phyloP scores from a whole-genome alignment of 2,113 vertebrate species.

The Chionomys nivalis region DNA sequence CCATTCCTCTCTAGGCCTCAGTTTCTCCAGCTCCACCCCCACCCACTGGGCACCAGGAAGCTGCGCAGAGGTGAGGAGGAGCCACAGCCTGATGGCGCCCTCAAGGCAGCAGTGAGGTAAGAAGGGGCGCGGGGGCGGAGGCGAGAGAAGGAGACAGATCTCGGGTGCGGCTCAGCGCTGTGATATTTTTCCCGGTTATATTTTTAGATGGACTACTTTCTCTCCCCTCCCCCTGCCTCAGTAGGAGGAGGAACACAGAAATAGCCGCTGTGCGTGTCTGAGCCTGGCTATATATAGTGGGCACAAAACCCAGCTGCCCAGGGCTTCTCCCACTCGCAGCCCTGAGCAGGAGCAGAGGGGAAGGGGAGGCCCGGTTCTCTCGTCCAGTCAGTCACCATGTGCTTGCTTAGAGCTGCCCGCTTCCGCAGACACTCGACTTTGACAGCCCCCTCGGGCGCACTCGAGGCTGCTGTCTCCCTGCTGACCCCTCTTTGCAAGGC shows the following conservation, averaged over 20 bases:
- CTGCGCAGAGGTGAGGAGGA: background rate
- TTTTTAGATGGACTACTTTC: slow-evolving; percentile 84
- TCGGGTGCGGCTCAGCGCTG: slow-evolving; percentile 37
- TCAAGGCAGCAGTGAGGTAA: slow-evolving; percentile 64
- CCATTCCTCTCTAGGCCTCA: background rate
- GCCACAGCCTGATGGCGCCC: background rate
- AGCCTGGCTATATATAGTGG: slow-evolving; percentile 71
- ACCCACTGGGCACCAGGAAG: background rate
- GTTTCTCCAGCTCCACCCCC: background rate
- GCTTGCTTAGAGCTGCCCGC: background rate
- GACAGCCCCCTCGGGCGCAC: background rate
- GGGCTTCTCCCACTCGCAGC: slow-evolving; percentile 45
- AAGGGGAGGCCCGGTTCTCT: background rate
- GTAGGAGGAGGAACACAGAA: slow-evolving; percentile 78
- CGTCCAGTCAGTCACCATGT: background rate
- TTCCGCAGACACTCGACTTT: background rate
- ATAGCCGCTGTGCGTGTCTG: slow-evolving; percentile 71
- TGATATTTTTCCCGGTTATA: slow-evolving; percentile 62
- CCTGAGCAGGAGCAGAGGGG: background rate
- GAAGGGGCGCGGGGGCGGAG: slow-evolving; percentile 58
- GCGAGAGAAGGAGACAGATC: slow-evolving; percentile 55
- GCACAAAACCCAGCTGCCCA: slow-evolving; percentile 23
- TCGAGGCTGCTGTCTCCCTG: background rate
- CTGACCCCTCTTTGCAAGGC: background rate
- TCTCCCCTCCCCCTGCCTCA: slow-evolving; percentile 76